These are phyloP conservation scores for Petrolisthes manimaculis DNA, from an alignment of 2,888 invertebrate species.

Conservation along the genomic window DNA sequence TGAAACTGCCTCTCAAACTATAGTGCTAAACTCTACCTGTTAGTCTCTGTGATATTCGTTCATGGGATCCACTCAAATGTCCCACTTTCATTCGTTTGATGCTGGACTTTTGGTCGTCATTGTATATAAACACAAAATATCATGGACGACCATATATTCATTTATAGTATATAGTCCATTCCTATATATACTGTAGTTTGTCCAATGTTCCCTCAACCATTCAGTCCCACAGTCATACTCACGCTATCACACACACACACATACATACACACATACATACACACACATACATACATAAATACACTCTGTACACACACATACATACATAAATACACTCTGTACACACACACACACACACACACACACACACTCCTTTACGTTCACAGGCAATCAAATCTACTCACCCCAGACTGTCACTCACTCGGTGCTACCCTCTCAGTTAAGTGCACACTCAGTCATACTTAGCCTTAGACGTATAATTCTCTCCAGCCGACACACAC, in stretches of 20 bases:
- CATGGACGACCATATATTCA: too few relatives aligned
- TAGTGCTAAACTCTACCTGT: too few relatives aligned
- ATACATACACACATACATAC: too few relatives aligned
- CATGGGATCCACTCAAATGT: too few relatives aligned
- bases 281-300: too few relatives aligned
- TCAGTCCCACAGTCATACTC: neutral
- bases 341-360: slow-evolving; percentile 19
- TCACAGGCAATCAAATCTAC: neutral
- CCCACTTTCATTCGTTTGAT: too few relatives aligned
- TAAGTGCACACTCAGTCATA: neutral
- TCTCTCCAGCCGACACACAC: neutral
- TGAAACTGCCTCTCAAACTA: too few relatives aligned
- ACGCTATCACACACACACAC: neutral
- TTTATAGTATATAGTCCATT: too few relatives aligned
- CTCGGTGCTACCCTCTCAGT: neutral
- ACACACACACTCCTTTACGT: neutral
- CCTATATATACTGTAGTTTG: too few relatives aligned
- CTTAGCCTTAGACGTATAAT: neutral
- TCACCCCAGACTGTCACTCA: neutral
- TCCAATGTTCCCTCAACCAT: neutral
- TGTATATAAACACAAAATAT: too few relatives aligned
- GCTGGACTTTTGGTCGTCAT: too few relatives aligned
- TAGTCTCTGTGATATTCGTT: too few relatives aligned
- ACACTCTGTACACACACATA: neutral
- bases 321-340: neutral